Percentiles rank a stretch among this genome's conserved stretches.
Evolutionary conservation across 2,113 vertebrate species (phyloP).

Genomic region (Castor canadensis): DNA sequence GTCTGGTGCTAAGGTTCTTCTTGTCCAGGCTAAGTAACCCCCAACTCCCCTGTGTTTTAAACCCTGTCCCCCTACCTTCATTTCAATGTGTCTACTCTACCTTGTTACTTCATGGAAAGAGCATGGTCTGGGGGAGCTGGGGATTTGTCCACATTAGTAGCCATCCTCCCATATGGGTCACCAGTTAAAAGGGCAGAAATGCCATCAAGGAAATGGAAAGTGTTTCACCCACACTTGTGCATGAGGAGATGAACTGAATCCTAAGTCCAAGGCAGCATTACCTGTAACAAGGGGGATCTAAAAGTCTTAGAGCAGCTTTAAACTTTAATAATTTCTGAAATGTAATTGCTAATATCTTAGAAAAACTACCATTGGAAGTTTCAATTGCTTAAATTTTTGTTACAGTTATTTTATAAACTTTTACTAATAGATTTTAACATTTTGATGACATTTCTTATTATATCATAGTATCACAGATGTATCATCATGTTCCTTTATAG

Average conservation of each 20-base stretch:
- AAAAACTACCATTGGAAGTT: background rate
- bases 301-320: background rate
- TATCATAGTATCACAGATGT: background rate
- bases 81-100: background rate
- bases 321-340: background rate
- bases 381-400: background rate
- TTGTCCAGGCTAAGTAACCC: background rate
- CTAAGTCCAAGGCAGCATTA: background rate
- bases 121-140: background rate
- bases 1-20: background rate
- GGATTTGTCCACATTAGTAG: background rate
- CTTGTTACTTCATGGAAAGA: background rate
- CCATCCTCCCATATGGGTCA: background rate
- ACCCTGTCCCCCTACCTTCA: background rate
- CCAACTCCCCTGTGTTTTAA: background rate
- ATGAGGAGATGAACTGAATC: background rate
- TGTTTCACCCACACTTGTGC: background rate
- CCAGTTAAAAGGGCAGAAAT: background rate
- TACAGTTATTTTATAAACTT: background rate
- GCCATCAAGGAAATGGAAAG: background rate
- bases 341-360: background rate
- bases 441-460: background rate
- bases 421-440: background rate
- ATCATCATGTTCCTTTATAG: background rate
- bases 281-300: background rate